These are phyloP conservation scores for Helarctos malayanus DNA, from an alignment of 2,797 vertebrate species.

Conservation along the genomic window DNA sequence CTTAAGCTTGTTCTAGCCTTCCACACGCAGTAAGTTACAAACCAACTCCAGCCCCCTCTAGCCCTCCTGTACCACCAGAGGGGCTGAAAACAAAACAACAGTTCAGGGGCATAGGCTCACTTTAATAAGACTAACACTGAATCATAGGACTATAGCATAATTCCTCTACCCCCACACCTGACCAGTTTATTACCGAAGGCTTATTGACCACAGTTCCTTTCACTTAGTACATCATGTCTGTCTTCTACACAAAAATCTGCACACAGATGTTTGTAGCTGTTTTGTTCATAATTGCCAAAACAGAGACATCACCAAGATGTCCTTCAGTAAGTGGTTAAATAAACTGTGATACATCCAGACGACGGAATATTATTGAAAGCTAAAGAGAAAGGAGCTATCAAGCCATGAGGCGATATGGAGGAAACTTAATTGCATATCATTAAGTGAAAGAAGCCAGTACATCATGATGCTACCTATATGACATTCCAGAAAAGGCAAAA, in stretches of 20 bases:
- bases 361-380: background rate
- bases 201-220: background rate
- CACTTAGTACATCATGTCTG: background rate
- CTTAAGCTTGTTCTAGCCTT: background rate
- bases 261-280: background rate
- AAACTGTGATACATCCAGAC: background rate
- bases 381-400: background rate
- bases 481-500: background rate
- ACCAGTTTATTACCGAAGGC: background rate
- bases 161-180: background rate
- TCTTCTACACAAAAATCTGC: background rate
- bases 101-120: background rate
- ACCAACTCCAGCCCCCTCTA: background rate
- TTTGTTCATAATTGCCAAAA: background rate
- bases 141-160: background rate
- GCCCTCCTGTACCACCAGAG: background rate
- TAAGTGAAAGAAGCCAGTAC: background rate
- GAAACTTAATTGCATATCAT: background rate
- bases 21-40: background rate
- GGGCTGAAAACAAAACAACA: background rate
- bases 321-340: background rate
- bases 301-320: background rate
- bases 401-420: background rate
- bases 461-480: background rate
- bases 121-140: background rate